Conservation (phyloP, 2,888 invertebrate species). For the Agrotis clavis region DNA sequence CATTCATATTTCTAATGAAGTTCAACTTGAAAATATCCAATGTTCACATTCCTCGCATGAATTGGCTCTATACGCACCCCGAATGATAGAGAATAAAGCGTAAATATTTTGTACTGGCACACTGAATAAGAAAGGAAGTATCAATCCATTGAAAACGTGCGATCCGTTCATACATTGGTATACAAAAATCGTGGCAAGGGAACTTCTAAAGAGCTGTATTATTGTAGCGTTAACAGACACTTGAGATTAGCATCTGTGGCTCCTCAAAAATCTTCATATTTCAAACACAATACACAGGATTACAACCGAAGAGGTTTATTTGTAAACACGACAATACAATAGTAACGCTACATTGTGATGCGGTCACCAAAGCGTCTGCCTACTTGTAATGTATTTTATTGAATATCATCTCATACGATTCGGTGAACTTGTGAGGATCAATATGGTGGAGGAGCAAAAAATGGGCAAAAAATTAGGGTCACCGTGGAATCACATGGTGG, state of each 20-base stretch:
- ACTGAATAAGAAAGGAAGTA: conserved; percentile 81
- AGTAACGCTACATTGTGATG: conserved; percentile 79
- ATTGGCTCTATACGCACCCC: conserved; percentile 51
- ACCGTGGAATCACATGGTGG: conserved; percentile 55
- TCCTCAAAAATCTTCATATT: conserved; percentile 85
- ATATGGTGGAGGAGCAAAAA: conserved; percentile 71
- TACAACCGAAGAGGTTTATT: conserved; percentile 89
- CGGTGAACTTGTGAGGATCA: conserved; percentile 84
- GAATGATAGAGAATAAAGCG: conserved; percentile 61
- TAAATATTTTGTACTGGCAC: conserved; percentile 61
- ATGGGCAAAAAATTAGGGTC: conserved; percentile 64
- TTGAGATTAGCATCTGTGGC: conserved; percentile 91
- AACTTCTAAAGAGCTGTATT: conserved; percentile 86
- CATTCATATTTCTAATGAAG: conserved; percentile 6
- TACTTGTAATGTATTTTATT: conserved; percentile 86
- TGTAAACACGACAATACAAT: conserved; percentile 87
- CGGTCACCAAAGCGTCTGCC: conserved; percentile 80
- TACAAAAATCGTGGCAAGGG: conserved; percentile 83
- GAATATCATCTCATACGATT: conserved; percentile 86
- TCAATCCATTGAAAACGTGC: conserved; percentile 78
- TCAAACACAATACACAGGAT: conserved; percentile 87
- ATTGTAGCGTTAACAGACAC: conserved; percentile 90
- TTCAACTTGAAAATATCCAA: conserved; percentile 20
- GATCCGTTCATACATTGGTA: conserved; percentile 81
- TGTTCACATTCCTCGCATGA: conserved; percentile 24